These are phyloP conservation scores for Mesorhabditis spiculigera DNA, from an alignment of 2,888 invertebrate species.

Conservation along the genomic window DNA sequence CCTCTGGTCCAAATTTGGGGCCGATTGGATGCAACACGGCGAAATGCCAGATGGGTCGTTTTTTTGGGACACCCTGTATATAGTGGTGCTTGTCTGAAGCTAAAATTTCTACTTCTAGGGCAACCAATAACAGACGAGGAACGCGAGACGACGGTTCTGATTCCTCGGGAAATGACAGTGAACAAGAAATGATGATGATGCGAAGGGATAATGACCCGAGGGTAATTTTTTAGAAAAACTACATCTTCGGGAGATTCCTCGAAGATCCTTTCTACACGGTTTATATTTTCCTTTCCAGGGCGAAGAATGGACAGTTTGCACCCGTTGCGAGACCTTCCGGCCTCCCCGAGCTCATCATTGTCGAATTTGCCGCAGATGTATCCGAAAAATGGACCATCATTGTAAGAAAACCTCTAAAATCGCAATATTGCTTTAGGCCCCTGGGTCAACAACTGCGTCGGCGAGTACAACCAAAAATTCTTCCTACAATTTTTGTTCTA, in stretches of 20 bases:
- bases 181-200: slow-evolving; percentile 9
- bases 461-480: slow-evolving; percentile 85
- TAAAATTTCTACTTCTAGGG: background rate
- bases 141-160: slow-evolving; percentile 17
- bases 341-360: slow-evolving; percentile 84
- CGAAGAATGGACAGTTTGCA: slow-evolving; percentile 71
- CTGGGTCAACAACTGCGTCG: slow-evolving; percentile 86
- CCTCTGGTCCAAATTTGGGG: too few species aligned
- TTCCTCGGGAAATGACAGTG: slow-evolving; percentile 16
- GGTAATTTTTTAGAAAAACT: background rate
- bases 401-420: slow-evolving; percentile 63
- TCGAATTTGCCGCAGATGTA: slow-evolving; percentile 79
- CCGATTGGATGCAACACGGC: too few species aligned
- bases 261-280: background rate
- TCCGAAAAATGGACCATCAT: slow-evolving; percentile 80
- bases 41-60: too few species aligned
- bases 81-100: background rate
- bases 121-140: background rate
- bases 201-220: background rate
- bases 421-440: slow-evolving; percentile 38
- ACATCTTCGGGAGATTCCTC: background rate
- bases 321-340: slow-evolving; percentile 73
- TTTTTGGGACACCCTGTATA: too few species aligned
- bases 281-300: slow-evolving; percentile 22
- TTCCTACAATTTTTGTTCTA: slow-evolving; percentile 74